Percentiles rank a stretch among this genome's conserved stretches.
Conservation (phyloP, 2,888 invertebrate species). For the Drosophila nr. fundita region DNA sequence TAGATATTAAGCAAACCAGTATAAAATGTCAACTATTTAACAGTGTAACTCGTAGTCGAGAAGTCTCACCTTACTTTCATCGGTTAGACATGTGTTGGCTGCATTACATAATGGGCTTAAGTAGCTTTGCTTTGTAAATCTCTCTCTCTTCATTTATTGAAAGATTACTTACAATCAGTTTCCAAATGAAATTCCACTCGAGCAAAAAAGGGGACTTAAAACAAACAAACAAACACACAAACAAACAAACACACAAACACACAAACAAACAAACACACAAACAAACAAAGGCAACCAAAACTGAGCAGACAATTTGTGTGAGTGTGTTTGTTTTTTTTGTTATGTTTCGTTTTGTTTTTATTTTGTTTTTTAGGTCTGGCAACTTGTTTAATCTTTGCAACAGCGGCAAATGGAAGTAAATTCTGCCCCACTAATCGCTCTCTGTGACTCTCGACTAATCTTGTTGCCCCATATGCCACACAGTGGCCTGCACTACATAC, state of each 20-base stretch:
- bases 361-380: neutral
- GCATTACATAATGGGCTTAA: neutral
- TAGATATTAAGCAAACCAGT: neutral
- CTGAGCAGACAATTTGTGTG: neutral
- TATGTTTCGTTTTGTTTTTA: neutral
- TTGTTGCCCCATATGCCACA: constrained; percentile 10
- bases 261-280: neutral
- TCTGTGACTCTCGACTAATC: constrained; percentile 6
- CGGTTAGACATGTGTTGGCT: neutral
- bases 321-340: neutral
- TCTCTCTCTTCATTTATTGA: neutral
- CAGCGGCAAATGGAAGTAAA: neutral
- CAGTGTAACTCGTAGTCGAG: neutral
- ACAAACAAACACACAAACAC: neutral
- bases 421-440: neutral
- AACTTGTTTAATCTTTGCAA: constrained; percentile 5
- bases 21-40: neutral
- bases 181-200: constrained; percentile 3
- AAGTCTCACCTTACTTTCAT: neutral
- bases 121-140: neutral
- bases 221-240: neutral
- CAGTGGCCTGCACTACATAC: neutral
- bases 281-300: neutral
- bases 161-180: constrained; percentile 2
- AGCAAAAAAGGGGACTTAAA: neutral